Percentiles rank a stretch among this genome's conserved stretches.
These are phyloP conservation scores for Miltochrista miniata DNA, from an alignment of 2,888 invertebrate species.

Conservation along the genomic window DNA sequence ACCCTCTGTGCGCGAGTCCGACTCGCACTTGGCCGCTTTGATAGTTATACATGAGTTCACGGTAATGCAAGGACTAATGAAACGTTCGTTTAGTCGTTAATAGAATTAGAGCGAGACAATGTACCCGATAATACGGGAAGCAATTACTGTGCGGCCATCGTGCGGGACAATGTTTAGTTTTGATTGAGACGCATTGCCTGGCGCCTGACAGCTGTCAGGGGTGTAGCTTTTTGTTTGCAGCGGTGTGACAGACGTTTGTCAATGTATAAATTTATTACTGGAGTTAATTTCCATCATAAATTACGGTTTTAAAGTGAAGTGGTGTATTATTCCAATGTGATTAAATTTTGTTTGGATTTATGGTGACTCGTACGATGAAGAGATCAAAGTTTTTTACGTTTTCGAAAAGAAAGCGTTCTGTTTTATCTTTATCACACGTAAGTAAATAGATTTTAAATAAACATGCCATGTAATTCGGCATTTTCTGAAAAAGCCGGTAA, in stretches of 20 bases:
- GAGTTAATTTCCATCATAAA: constrained; percentile 13
- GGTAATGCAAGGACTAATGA: constrained; percentile 29
- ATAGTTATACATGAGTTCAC: too few species aligned
- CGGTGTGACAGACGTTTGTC: constrained; percentile 18
- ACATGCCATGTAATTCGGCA: constrained; percentile 2
- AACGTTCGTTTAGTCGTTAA: constrained; percentile 51
- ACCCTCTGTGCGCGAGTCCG: too few species aligned
- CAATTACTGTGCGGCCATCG: constrained; percentile 52
- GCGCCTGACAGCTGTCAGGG: constrained; percentile 42
- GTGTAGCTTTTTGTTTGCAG: constrained; percentile 17
- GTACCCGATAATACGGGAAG: constrained; percentile 57
- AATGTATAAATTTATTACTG: constrained; percentile 1
- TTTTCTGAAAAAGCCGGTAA: constrained; percentile 27
- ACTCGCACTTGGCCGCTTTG: too few species aligned
- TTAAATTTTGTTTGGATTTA: neutral
- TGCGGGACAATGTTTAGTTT: constrained; percentile 44
- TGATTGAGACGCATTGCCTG: constrained; percentile 57
- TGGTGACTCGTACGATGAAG: constrained; percentile 15
- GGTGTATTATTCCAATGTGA: neutral
- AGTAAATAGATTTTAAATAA: constrained; percentile 18
- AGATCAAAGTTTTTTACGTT: constrained; percentile 26
- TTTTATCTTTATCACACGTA: constrained; percentile 23
- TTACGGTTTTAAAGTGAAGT: neutral
- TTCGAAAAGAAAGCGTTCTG: constrained; percentile 21
- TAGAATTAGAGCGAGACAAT: constrained; percentile 72